A percentile compares a stretch with the other conserved stretches of the same genome.
phyloP scores from a whole-genome alignment of 2,888 invertebrate species.

The Trypoxylon attenuatum region DNA sequence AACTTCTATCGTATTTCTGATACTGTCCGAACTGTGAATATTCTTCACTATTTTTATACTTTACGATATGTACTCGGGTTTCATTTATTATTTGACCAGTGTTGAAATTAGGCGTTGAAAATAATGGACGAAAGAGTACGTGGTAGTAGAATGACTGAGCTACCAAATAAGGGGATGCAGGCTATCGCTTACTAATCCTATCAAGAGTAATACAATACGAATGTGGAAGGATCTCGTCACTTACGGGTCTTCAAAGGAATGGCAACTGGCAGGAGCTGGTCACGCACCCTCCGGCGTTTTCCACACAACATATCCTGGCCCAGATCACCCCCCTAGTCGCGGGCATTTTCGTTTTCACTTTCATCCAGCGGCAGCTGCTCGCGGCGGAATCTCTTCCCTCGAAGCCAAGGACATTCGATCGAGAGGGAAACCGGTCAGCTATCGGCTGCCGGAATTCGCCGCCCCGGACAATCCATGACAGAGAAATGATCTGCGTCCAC shows the following conservation, averaged over 20 bases:
- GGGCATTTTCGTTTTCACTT: conserved; percentile 52
- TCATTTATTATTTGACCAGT: too few species aligned
- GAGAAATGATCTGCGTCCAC: conserved; percentile 12
- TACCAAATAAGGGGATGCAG: too few species aligned
- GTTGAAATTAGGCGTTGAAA: too few species aligned
- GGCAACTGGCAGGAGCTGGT: conserved; percentile 17
- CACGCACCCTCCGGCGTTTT: conserved; percentile 36
- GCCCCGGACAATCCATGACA: conserved; percentile 41
- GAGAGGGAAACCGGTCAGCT: too few species aligned
- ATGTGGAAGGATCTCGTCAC: too few species aligned
- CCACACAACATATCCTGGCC: conserved; percentile 44
- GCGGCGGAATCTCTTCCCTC: conserved; percentile 27
- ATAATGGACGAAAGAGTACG: too few species aligned
- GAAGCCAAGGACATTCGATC: conserved; percentile 31
- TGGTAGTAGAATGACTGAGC: too few species aligned
- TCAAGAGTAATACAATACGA: too few species aligned
- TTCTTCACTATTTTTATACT: too few species aligned
- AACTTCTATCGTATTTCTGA: background rate
- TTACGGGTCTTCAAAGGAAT: conserved; percentile 18
- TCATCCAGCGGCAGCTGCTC: conserved; percentile 52
- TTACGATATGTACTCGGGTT: too few species aligned
- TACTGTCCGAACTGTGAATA: background rate
- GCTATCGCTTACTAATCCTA: too few species aligned
- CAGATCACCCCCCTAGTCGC: conserved; percentile 28
- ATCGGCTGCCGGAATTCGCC: conserved; percentile 44